A percentile compares a stretch with the other conserved stretches of the same genome.
These are phyloP conservation scores for Ommatoiulus sabulosus DNA, from an alignment of 2,888 invertebrate species.

Conservation along the genomic window DNA sequence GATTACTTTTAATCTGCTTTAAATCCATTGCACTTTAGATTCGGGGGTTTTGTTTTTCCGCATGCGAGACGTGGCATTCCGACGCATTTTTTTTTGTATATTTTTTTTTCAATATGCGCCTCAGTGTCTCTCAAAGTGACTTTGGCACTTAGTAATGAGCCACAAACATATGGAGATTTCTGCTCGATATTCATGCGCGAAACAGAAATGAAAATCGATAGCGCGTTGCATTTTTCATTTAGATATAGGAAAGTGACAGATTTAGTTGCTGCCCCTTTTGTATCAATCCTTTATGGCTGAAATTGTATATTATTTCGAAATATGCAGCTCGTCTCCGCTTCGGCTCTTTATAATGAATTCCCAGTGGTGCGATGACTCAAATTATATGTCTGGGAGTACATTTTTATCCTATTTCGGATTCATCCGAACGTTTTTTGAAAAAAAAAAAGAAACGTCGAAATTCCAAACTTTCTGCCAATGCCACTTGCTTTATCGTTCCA, in stretches of 20 bases:
- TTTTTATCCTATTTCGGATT: constrained; percentile 1
- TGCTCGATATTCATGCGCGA: neutral
- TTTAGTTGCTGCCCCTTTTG: neutral
- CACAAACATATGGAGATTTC: neutral
- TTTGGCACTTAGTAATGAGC: neutral
- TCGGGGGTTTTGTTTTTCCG: neutral
- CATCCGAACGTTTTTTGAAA: neutral
- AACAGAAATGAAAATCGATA: neutral
- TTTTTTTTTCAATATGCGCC: neutral
- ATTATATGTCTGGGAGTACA: neutral
- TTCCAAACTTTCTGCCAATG: neutral
- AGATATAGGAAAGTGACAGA: neutral
- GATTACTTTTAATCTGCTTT: neutral
- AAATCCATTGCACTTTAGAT: neutral
- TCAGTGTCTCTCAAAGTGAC: neutral
- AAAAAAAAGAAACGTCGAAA: neutral
- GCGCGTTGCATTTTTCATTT: neutral
- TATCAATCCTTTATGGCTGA: neutral
- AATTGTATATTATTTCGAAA: neutral
- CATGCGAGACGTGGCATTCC: neutral
- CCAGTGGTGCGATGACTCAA: neutral
- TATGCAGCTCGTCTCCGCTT: neutral
- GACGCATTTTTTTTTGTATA: neutral
- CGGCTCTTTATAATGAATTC: neutral
- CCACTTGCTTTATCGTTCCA: neutral